Evolutionary conservation across 1,140 invertebrate genomes (phyloP), one percentile per base, ranked within the genome.

Genomic region (Formica exsecta): DNA sequence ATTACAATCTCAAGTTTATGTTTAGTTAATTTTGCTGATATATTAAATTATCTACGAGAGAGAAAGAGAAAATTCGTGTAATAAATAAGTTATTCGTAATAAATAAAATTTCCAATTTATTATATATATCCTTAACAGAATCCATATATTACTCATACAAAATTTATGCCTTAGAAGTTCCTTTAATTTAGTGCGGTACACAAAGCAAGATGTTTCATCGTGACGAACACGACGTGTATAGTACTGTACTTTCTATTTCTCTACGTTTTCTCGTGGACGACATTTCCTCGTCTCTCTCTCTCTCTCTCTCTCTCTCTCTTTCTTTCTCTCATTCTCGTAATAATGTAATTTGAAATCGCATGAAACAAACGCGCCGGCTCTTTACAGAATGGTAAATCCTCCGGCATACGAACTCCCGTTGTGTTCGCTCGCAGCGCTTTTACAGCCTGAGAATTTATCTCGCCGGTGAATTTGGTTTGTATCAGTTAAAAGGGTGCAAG

Each of bases 281-380:
- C 54, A 36, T 62, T 61, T n/a, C 2, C 19, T 13, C n/a, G 19
- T 57, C 22, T 29, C 57, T 61, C n/a, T 29, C 1, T 29, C 19
- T 13, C n/a, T 22, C n/a, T 41, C 54, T 19, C 57, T 13, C 22
- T 41, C 36, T 41, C 57, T 29, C 57, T 29, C 13, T 32, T 36
- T 32, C 11, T 65, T 25, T 65, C 25, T 22, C 13, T 29, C 25
- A 48, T 41, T 44, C 38, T 32, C 29, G 41, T 83, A 83, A 83
- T 83, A 83, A 83, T 61, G 54, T 83, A 83, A 83, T 73, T 70
- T 74, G 79, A 83, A 83, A 83, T 83, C 38, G 79, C 41, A 81
- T 61, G 66, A 83, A 83, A 83, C 79, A 74, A 83, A 73, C 54
- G 68, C 54, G 38, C 68, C n/a, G 41, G 25, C 38, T 74, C 59